Conservation (phyloP, 2,888 invertebrate species). For the Oegoconia quadripuncta region DNA sequence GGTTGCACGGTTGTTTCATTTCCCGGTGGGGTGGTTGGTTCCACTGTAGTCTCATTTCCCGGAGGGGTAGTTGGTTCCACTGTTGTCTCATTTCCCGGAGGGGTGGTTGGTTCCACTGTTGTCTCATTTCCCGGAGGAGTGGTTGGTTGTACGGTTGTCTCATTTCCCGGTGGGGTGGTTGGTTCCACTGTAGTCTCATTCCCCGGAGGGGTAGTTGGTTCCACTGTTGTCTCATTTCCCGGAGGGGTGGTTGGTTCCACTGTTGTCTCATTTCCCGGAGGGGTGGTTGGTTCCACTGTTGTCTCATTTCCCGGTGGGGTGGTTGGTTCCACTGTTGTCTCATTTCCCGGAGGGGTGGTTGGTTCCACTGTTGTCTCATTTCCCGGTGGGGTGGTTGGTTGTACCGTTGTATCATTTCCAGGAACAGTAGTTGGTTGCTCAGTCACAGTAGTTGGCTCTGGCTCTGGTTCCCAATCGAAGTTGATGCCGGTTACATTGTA, state of each 20-base stretch:
- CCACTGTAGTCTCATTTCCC: not conserved
- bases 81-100: no score
- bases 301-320: not conserved
- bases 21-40: not conserved
- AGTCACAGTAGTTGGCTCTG: not conserved
- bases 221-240: not conserved
- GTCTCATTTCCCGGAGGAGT: no score
- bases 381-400: not conserved
- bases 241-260: not conserved
- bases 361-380: no score
- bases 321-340: not conserved
- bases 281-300: not conserved
- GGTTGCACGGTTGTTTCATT: no score
- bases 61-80: not conserved
- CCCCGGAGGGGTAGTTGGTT: no score
- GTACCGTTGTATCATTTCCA: not conserved
- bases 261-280: not conserved
- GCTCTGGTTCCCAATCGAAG: constrained; percentile 35
- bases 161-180: not conserved
- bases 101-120: no score
- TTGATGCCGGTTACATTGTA: constrained; percentile 34
- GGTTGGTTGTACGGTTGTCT: no score
- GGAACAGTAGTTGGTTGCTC: not conserved
- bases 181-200: not conserved
- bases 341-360: not conserved